Conservation (phyloP, 2,888 invertebrate genomes). For the Ceraclea dissimilis region DNA sequence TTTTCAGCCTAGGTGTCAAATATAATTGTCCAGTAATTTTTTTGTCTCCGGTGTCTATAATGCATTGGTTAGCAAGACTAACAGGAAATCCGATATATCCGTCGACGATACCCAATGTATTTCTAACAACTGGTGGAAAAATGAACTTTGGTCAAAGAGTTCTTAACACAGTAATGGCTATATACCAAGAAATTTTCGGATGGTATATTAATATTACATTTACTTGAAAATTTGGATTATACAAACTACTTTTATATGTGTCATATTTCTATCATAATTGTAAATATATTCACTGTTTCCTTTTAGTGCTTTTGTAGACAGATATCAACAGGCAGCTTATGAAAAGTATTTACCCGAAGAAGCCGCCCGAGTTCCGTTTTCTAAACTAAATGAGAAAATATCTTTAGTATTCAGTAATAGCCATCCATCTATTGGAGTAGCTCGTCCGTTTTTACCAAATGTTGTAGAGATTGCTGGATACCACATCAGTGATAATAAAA, state of each 20-base stretch:
- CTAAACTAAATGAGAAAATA: conserved; percentile 18
- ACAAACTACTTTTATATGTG: too few species aligned
- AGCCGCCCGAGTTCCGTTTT: conserved; percentile 16
- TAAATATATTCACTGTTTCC: background rate
- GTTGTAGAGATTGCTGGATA: conserved; percentile 25
- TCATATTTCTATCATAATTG: too few species aligned
- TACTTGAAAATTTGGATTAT: too few species aligned
- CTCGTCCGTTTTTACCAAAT: conserved; percentile 24
- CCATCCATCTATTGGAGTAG: conserved; percentile 24
- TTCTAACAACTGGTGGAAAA: background rate
- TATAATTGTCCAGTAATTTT: conserved; percentile 17
- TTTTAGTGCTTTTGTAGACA: background rate
- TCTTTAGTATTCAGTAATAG: conserved; percentile 23
- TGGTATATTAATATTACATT: conserved; percentile 5
- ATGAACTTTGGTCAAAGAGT: conserved; percentile 16
- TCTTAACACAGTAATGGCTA: conserved; percentile 3
- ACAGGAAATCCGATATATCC: conserved; percentile 13
- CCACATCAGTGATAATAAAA: conserved; percentile 21
- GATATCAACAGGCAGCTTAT: conserved; percentile 2
- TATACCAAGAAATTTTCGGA: conserved; percentile 14
- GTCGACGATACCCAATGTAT: conserved; percentile 10
- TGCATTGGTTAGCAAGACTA: conserved; percentile 12
- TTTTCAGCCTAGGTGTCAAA: conserved; percentile 16
- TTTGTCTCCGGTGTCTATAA: conserved; percentile 11
- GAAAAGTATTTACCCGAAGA: conserved; percentile 21